Evolutionary conservation across 2,797 vertebrate genomes (phyloP), one percentile per base, ranked within the genome.

Genomic region (Sebastes cheni): DNA sequence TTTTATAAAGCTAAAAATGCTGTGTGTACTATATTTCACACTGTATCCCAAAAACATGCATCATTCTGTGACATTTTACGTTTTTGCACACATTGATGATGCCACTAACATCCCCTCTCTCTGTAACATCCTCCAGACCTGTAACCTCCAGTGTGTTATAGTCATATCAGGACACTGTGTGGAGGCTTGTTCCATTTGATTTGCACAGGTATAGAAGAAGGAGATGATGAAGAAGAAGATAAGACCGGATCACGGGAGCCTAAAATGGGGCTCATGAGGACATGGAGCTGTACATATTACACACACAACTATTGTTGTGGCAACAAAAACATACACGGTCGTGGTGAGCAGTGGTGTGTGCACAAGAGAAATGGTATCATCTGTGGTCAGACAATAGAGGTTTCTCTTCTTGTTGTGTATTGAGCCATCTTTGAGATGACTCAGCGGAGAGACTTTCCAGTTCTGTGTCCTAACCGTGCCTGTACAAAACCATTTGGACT

Each of bases 331-430:
- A 54, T 25, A 34, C 23, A 22, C 55, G 3, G 50, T 69, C 25
- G 65, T 13, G 20, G 60, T 56, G 64, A 67, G 25, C 22, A 67
- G 14, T 29, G 25, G 46, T 42, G 75, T 68, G 27, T 32, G 69
- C 56, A 46, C 12, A 55, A 80, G 60, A 36, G 30, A 67, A 81
- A 80, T 42, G 7, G 52, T 67, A 67, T 84, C 66, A 81, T 77
- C 56, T 58, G 50, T 50, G 58, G 39, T 78, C 59, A 27, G 59
- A 89, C 87, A 86, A 83, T 73, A 32, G 74, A 76, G 50, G 66
- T 75, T 80, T 83, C 64, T 82, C 77, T 79, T 84, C 69, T 80
- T 34, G 61, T 36, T 72, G 55, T 86, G 85, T 80, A 79, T 30
- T 42, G n/a, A 32, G 79, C 75, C 82, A 86, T 75, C 54, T 65